These are phyloP conservation scores for Sebastes vulpes DNA, from an alignment of 2,797 vertebrate species.

Conservation along the genomic window DNA sequence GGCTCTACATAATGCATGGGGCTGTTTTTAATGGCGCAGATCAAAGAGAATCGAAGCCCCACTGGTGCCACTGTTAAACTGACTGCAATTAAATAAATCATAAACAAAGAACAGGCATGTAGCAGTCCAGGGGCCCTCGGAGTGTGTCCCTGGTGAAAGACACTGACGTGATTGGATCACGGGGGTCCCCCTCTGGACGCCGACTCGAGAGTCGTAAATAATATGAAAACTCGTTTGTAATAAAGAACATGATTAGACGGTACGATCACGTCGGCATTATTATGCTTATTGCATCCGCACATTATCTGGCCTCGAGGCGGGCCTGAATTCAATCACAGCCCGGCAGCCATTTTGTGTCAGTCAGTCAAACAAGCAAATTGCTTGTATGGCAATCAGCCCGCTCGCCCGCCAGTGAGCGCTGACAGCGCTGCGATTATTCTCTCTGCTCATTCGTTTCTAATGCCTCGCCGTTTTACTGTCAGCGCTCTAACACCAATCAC, in stretches of 20 bases:
- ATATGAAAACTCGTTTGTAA: conserved; percentile 39
- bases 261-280: conserved; percentile 37
- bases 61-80: conserved; percentile 62
- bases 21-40: conserved; percentile 71
- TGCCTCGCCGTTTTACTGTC: conserved; percentile 37
- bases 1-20: conserved; percentile 69
- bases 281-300: conserved; percentile 44
- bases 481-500: conserved; percentile 16
- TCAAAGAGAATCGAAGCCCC: conserved; percentile 69
- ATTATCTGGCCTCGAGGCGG: conserved; percentile 32
- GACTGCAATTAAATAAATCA: conserved; percentile 73
- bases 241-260: conserved; percentile 36
- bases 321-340: conserved; percentile 61
- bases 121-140: conserved; percentile 10
- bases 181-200: background rate
- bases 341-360: conserved; percentile 60
- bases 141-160: conserved; percentile 37
- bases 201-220: conserved; percentile 43
- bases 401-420: conserved; percentile 8
- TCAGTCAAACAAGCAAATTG: conserved; percentile 69
- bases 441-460: conserved; percentile 56
- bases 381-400: conserved; percentile 57
- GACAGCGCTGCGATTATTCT: conserved; percentile 69
- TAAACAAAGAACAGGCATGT: conserved; percentile 57
- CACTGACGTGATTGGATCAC: conserved; percentile 17